A percentile compares a stretch with the other conserved stretches of the same genome.
These are phyloP conservation scores for Mus pahari DNA, from an alignment of 2,113 vertebrate genomes.

Conservation along the genomic window DNA sequence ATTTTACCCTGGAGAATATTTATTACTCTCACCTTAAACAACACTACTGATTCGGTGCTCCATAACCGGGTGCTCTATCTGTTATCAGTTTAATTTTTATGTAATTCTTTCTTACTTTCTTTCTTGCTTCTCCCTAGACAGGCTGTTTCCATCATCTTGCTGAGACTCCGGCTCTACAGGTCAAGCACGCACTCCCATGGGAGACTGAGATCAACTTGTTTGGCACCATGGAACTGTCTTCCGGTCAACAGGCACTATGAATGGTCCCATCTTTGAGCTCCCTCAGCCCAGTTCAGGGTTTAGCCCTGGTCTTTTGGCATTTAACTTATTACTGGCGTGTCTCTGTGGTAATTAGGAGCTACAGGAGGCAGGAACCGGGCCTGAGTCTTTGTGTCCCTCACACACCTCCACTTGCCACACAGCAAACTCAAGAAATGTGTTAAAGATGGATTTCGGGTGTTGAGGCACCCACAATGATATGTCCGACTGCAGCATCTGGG, in stretches of 20 bases:
- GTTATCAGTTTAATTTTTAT: neutral
- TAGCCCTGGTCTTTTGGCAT: neutral
- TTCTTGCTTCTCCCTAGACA: fast-evolving
- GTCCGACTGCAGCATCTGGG: neutral
- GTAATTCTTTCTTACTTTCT: too few relatives aligned
- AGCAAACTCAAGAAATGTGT: neutral
- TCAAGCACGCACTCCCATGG: fast-evolving
- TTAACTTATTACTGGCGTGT: neutral
- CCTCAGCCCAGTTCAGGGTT: neutral
- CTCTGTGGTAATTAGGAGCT: neutral
- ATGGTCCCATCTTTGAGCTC: neutral
- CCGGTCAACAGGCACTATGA: neutral
- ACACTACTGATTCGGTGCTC: neutral
- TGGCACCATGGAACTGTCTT: neutral
- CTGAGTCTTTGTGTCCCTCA: neutral
- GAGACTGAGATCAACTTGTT: neutral
- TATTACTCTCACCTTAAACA: neutral
- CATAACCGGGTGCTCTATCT: neutral
- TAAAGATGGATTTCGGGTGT: neutral
- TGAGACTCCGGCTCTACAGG: neutral
- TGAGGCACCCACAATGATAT: neutral
- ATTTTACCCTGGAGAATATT: neutral
- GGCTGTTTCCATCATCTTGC: fast-evolving
- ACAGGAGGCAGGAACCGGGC: neutral
- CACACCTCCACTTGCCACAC: neutral